phyloP scores from a whole-genome alignment of 2,888 invertebrate species.

The Agapostemon virescens region DNA sequence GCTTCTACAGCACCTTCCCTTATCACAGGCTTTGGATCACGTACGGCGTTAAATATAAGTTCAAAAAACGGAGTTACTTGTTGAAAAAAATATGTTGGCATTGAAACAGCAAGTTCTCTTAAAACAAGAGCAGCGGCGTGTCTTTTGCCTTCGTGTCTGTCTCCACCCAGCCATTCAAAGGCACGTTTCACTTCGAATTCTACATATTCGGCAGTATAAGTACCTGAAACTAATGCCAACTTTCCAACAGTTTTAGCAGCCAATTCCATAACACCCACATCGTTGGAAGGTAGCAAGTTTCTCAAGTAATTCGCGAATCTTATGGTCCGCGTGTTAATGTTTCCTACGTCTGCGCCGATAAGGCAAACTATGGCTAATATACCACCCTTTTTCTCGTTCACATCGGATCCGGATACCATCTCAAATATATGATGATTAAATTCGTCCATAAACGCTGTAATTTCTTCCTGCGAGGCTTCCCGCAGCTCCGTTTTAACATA shows the following conservation, averaged over 20 bases:
- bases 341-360: slow-evolving; percentile 95
- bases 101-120: slow-evolving; percentile 95
- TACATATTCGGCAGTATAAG: slow-evolving; percentile 97
- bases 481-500: slow-evolving; percentile 95
- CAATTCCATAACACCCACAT: slow-evolving; percentile 96
- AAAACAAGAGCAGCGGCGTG: slow-evolving; percentile 96
- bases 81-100: slow-evolving; percentile 98
- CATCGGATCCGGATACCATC: slow-evolving; percentile 96
- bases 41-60: slow-evolving; percentile 93
- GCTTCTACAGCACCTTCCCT: slow-evolving; percentile 97
- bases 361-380: slow-evolving; percentile 97
- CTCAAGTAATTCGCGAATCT: slow-evolving; percentile 96
- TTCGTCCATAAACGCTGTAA: slow-evolving; percentile 94
- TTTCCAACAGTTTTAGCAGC: slow-evolving; percentile 97
- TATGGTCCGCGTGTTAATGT: slow-evolving; percentile 93
- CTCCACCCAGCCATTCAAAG: slow-evolving; percentile 96
- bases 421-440: slow-evolving; percentile 97
- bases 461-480: slow-evolving; percentile 94
- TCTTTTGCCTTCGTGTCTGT: slow-evolving; percentile 93
- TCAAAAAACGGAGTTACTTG: slow-evolving; percentile 97
- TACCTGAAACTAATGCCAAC: slow-evolving; percentile 94
- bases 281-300: slow-evolving; percentile 93
- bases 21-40: slow-evolving; percentile 94
- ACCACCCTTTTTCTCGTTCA: slow-evolving; percentile 97
- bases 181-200: slow-evolving; percentile 98